Evolutionary conservation across 2,113 vertebrate genomes (phyloP).

Genomic region (Numida meleagris): DNA sequence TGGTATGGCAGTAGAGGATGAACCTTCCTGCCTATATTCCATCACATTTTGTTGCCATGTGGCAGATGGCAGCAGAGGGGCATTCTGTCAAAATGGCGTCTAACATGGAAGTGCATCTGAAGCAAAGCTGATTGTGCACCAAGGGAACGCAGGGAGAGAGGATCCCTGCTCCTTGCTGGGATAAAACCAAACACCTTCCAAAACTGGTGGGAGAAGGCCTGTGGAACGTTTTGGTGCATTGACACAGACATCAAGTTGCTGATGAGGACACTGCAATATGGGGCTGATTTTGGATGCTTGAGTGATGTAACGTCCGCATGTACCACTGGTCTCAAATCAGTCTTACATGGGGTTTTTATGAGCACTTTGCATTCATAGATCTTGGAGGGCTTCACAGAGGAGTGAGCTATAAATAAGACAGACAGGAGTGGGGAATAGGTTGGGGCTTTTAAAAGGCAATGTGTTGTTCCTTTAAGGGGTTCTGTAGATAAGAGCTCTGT

Average conservation of each 20-base stretch:
- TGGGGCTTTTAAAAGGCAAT: neutral
- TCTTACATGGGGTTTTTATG: neutral
- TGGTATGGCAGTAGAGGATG: no score
- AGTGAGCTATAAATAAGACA: slow-evolving; percentile 47
- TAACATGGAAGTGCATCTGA: no score
- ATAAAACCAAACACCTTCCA: neutral
- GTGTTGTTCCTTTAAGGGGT: slow-evolving; percentile 16
- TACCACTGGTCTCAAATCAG: neutral
- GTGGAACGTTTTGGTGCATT: neutral
- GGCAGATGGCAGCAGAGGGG: no score
- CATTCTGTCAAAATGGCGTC: no score
- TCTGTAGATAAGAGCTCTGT: neutral
- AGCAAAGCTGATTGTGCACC: slow-evolving; percentile 11
- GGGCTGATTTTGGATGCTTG: neutral
- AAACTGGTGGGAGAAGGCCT: neutral
- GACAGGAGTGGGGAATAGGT: neutral
- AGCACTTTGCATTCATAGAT: neutral
- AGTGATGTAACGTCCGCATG: neutral
- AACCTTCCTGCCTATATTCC: no score
- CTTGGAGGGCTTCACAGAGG: neutral
- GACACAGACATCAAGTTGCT: neutral
- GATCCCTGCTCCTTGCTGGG: neutral
- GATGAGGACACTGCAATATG: neutral
- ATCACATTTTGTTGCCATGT: no score
- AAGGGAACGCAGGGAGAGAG: neutral